These are phyloP conservation scores for Drosophila nigrodunni DNA, from an alignment of 1,140 invertebrate species.

Conservation along the genomic window DNA sequence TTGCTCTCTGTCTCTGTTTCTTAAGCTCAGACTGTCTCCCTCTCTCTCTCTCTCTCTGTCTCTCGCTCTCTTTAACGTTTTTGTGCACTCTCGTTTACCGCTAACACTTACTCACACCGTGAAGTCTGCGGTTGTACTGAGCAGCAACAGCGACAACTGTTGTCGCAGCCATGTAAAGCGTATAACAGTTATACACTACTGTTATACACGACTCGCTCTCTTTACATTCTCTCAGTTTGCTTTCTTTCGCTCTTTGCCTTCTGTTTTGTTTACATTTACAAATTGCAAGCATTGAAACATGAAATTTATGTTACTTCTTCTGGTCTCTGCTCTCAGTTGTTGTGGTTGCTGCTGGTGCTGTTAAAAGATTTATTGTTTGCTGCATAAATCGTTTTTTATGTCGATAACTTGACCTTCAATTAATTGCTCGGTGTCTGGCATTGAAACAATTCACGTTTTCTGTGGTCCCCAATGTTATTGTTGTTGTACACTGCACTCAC, in stretches of 20 bases:
- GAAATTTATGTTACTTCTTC: constrained; percentile 34
- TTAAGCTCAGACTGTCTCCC: not conserved
- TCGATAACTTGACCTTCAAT: constrained; percentile 74
- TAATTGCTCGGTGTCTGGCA: constrained; percentile 66
- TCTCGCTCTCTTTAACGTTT: not conserved
- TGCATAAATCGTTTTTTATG: constrained; percentile 63
- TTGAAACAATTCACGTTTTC: constrained; percentile 65
- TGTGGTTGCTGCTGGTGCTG: not conserved
- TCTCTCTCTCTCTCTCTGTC: not conserved
- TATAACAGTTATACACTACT: constrained; percentile 64
- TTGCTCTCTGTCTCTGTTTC: constrained; percentile 1
- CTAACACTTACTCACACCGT: constrained; percentile 66
- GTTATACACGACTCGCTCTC: constrained; percentile 12
- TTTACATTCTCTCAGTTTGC: not conserved
- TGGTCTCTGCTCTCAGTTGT: not conserved
- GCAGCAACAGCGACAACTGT: constrained; percentile 12
- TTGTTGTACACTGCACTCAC: constrained; percentile 6
- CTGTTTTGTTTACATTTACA: constrained; percentile 73
- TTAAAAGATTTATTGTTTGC: constrained; percentile 58
- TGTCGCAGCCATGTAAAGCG: constrained; percentile 21
- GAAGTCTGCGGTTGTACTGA: constrained; percentile 59
- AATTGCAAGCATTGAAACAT: constrained; percentile 69
- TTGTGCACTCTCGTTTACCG: constrained; percentile 25
- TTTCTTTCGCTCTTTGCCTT: constrained; percentile 31
- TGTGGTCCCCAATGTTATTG: constrained; percentile 3